Evolutionary conservation across 2,113 vertebrate species (phyloP).

Genomic region (Microcebus griseorufus): DNA sequence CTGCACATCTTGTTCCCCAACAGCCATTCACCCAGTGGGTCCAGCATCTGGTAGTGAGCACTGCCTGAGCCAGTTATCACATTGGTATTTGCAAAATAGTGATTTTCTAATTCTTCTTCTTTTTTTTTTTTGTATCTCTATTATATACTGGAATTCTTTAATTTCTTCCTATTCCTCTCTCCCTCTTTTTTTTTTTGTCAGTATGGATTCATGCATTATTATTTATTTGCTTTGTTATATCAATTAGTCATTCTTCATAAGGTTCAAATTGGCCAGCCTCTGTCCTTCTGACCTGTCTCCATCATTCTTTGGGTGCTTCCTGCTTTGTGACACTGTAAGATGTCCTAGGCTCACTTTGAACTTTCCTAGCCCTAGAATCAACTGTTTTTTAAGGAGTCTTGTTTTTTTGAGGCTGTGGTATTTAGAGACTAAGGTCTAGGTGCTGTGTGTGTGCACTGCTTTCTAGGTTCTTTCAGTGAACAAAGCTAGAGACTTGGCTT

Average conservation of each 20-base stretch:
- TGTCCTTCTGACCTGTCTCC: neutral
- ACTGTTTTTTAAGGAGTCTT: neutral
- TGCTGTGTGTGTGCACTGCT: neutral
- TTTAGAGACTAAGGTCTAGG: neutral
- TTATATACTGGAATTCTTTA: neutral
- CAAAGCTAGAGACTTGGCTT: neutral
- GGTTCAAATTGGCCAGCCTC: neutral
- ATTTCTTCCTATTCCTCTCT: neutral
- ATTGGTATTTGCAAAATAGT: neutral
- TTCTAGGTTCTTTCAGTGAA: neutral
- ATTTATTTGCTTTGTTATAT: neutral
- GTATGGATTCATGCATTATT: neutral
- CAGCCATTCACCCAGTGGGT: neutral
- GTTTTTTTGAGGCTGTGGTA: neutral
- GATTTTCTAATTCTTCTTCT: neutral
- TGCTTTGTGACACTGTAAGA: neutral
- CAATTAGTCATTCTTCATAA: neutral
- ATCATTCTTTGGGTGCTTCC: neutral
- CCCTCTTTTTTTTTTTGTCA: neutral
- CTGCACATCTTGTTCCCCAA: neutral
- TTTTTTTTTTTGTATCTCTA: too few relatives aligned
- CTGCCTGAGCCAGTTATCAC: neutral
- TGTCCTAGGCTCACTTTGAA: neutral
- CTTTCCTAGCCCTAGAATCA: neutral
- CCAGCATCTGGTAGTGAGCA: neutral